A percentile compares a stretch with the other conserved stretches of the same genome.
Evolutionary conservation across 2,888 invertebrate species (phyloP).

Genomic region (Caenorhabditis zanzibari): DNA sequence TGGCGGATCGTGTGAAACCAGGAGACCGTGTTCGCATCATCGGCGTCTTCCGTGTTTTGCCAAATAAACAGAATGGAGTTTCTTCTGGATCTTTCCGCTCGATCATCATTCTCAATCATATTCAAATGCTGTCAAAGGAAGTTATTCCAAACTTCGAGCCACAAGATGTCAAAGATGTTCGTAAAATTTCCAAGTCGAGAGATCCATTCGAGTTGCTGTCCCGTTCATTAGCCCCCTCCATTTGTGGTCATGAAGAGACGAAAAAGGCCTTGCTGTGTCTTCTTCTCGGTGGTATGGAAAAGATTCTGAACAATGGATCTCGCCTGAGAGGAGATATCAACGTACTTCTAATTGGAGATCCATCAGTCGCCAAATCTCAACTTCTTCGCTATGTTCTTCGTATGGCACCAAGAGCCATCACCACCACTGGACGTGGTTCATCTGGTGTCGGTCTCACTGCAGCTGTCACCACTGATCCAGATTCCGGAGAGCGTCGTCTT

Average conservation of each 20-base stretch:
- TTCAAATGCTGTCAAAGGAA: constrained; percentile 93
- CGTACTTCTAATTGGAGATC: constrained; percentile 96
- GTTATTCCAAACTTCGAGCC: constrained; percentile 88
- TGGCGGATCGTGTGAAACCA: constrained; percentile 93
- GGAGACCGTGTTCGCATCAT: constrained; percentile 98
- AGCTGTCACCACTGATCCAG: constrained; percentile 96
- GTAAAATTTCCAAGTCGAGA: constrained; percentile 87
- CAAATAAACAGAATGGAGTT: constrained; percentile 89
- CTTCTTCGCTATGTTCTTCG: constrained; percentile 90
- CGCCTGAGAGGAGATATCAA: constrained; percentile 94
- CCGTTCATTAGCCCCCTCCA: constrained; percentile 96
- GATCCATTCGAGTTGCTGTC: constrained; percentile 90
- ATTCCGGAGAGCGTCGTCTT: constrained; percentile 87
- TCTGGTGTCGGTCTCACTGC: constrained; percentile 99
- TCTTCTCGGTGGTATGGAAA: constrained; percentile 96
- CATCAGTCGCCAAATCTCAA: constrained; percentile 99
- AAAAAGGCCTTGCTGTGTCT: constrained; percentile 97
- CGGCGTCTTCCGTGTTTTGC: constrained; percentile 95
- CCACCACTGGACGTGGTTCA: constrained; percentile 97
- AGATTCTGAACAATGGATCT: constrained; percentile 91
- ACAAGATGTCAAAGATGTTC: constrained; percentile 93
- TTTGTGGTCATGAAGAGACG: constrained; percentile 96
- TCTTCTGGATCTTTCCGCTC: constrained; percentile 85
- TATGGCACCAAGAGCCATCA: constrained; percentile 95
- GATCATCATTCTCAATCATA: constrained; percentile 94